These are phyloP conservation scores for Papilio elwesi DNA, from an alignment of 2,888 invertebrate genomes.

Conservation along the genomic window DNA sequence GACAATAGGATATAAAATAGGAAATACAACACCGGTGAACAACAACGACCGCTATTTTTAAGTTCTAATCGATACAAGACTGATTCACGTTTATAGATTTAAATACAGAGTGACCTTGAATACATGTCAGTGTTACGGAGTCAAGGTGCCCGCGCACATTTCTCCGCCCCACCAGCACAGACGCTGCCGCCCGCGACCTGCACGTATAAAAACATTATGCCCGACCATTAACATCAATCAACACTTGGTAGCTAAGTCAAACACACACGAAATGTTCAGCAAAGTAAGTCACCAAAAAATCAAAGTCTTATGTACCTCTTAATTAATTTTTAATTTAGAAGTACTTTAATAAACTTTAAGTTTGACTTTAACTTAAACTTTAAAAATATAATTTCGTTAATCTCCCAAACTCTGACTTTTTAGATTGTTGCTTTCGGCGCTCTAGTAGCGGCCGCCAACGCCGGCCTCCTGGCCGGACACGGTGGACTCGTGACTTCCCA, in stretches of 20 bases:
- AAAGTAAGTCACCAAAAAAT: constrained; percentile 60
- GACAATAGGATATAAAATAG: constrained; percentile 17
- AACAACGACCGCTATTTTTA: not conserved
- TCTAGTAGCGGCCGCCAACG: constrained; percentile 58
- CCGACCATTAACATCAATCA: constrained; percentile 66
- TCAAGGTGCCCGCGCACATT: constrained; percentile 67
- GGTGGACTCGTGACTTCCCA: constrained; percentile 46
- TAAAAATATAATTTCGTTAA: not conserved
- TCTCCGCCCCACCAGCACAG: constrained; percentile 63
- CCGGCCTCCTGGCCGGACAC: constrained; percentile 56
- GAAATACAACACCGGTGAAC: not conserved
- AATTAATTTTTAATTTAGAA: not conserved
- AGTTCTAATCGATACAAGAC: constrained; percentile 43
- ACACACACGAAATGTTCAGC: constrained; percentile 70
- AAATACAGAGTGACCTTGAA: constrained; percentile 34
- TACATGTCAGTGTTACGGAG: constrained; percentile 60
- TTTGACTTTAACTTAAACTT: too few species aligned
- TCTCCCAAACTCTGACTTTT: constrained; percentile 1
- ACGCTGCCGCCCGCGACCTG: constrained; percentile 42
- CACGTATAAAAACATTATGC: constrained; percentile 71
- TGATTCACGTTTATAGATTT: constrained; percentile 48
- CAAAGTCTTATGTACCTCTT: not conserved
- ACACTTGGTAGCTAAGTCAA: constrained; percentile 60
- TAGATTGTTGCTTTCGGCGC: constrained; percentile 47
- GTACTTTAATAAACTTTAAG: too few species aligned